Base-by-base conservation (phyloP, 2,113 vertebrate species). In the Oryzias melastigma region DNA sequence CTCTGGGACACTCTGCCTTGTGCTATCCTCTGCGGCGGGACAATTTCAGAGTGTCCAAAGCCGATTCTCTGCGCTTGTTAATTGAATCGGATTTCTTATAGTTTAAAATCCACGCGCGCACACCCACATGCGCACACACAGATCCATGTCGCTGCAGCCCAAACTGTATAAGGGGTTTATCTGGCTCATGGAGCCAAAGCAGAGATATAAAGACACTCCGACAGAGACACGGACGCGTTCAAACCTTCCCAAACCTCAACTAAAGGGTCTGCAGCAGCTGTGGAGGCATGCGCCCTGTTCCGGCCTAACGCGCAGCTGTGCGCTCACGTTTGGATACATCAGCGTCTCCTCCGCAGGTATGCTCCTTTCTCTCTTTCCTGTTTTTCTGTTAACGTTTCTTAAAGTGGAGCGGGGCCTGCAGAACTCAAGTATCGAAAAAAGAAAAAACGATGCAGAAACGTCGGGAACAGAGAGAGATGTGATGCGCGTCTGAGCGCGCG, bases 31-130 rank as follows among this genome's bases (percentile, higher is more conserved):
- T 47, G 58, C 58, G 16, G 55, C 75, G 48, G 70, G 81, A 85
- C 87, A 78, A 81, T 87, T 88, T 83, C 84, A 85, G 85, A 75
- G 87, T 75, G 81, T 89, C 88, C 84, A 92, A 92, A 92, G 83
- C 88, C 89, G 90, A 92, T 92, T 91, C 90, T 90, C 80, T 83
- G 88, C 82, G 86, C 89, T 86, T 87, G 91, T 91, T 91, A 91
- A 91, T 90, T 89, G 90, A 92, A 92, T 91, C 88, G 89, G 89
- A 91, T 92, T 92, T 92, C 90, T 92, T 91, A 88, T 89, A 90
- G 85, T 91, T 91, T 90, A 81, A 89, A 91, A 90, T 91, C 90
- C 86, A 88, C 84, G 68, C 83, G 71, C 77, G 68, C 77, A 56
- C 62, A 59, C 79, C 56, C 24, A 46, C 64, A 66, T 62, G 58